A percentile compares a stretch with the other conserved stretches of the same genome.
phyloP scores from a whole-genome alignment of 2,797 vertebrate genomes.

The Eurystomus glaucurus region DNA sequence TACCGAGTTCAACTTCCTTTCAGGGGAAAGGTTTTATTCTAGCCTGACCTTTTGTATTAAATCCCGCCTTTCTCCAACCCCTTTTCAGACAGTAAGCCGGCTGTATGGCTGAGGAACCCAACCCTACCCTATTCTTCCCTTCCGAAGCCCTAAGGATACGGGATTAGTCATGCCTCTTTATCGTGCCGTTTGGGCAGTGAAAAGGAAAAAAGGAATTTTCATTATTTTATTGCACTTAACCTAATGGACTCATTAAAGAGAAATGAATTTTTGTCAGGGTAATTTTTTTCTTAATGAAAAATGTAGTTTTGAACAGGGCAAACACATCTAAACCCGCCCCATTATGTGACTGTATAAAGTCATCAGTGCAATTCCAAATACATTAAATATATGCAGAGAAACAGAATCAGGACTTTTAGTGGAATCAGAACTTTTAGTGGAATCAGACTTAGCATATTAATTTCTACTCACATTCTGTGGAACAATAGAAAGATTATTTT shows the following conservation, averaged over 20 bases:
- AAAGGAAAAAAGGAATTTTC: slow-evolving; percentile 38
- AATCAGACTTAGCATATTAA: slow-evolving; percentile 60
- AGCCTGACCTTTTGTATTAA: slow-evolving; percentile 47
- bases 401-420: neutral
- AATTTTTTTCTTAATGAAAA: slow-evolving; percentile 20
- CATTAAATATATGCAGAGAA: slow-evolving; percentile 19
- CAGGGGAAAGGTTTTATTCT: slow-evolving; percentile 14
- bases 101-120: slow-evolving; percentile 5
- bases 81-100: neutral
- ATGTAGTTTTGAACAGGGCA: neutral
- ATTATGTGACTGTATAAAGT: neutral
- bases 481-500: slow-evolving; percentile 74
- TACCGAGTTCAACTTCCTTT: slow-evolving; percentile 17
- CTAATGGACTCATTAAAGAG: slow-evolving; percentile 38
- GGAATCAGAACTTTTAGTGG: slow-evolving; percentile 31
- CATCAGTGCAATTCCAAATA: neutral
- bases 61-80: slow-evolving; percentile 34
- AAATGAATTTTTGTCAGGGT: neutral
- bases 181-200: neutral
- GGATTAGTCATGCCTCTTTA: slow-evolving; percentile 59
- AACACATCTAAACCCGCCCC: neutral
- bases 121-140: slow-evolving; percentile 33
- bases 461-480: slow-evolving; percentile 36
- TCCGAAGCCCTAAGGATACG: neutral
- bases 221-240: slow-evolving; percentile 49